Evolutionary conservation across 2,797 vertebrate species (phyloP).

Genomic region (Onychomys leucogaster): DNA sequence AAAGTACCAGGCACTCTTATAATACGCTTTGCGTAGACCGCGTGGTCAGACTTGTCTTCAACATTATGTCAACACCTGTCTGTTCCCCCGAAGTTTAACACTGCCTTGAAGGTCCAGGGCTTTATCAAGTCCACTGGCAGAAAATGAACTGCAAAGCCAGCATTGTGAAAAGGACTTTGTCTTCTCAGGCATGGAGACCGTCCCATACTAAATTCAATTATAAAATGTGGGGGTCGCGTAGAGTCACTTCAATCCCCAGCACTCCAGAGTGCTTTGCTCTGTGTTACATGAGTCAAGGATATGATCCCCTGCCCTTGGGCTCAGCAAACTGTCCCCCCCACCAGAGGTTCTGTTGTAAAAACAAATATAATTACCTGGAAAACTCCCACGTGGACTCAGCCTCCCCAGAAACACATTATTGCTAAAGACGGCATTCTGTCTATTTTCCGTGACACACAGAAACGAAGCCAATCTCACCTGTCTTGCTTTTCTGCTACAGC

Average conservation of each 20-base stretch:
- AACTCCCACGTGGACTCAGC: neutral
- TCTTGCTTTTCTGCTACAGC: constrained; percentile 96
- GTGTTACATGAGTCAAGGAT: too few species aligned
- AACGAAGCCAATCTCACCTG: constrained; percentile 86
- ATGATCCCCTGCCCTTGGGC: neutral
- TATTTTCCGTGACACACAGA: neutral
- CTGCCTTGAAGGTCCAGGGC: neutral
- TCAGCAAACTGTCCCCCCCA: neutral
- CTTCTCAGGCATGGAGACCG: neutral
- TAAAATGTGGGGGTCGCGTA: neutral
- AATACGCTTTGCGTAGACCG: neutral
- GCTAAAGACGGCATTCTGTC: neutral
- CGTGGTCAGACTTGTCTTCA: neutral
- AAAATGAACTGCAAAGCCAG: neutral
- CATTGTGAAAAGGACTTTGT: neutral
- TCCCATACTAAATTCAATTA: neutral
- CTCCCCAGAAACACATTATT: neutral
- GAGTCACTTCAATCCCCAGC: neutral
- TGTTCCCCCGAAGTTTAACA: neutral
- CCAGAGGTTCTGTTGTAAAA: neutral
- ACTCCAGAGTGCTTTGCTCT: neutral
- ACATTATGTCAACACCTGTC: neutral
- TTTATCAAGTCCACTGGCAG: neutral
- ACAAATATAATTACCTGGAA: neutral
- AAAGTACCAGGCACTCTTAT: neutral